Percentiles rank a stretch among this genome's conserved stretches.
Conservation (phyloP, 1,140 invertebrate species). For the Marisa cornuarietis region DNA sequence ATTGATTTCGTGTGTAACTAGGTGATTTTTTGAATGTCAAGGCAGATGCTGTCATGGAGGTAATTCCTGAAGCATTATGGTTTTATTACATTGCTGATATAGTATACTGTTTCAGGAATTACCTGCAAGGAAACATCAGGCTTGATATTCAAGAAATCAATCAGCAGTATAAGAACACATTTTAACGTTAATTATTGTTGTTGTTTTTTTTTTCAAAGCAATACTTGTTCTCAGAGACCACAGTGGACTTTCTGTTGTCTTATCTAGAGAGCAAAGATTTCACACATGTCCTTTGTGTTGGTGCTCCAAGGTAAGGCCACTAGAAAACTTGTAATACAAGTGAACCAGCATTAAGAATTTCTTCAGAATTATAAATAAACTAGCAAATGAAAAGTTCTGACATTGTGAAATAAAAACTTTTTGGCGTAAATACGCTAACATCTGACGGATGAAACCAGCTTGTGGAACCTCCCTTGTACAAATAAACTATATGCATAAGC, state of each 20-base stretch:
- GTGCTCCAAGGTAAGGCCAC: conserved; percentile 73
- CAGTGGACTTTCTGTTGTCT: conserved; percentile 70
- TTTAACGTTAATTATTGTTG: neutral
- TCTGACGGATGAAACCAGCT: too few species aligned
- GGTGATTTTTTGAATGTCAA: too few species aligned
- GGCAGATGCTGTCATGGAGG: too few species aligned
- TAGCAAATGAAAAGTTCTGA: neutral
- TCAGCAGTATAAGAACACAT: too few species aligned
- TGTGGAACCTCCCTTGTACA: too few species aligned
- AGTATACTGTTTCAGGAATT: too few species aligned
- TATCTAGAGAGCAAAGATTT: conserved; percentile 69
- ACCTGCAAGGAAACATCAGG: too few species aligned
- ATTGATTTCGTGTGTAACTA: too few species aligned
- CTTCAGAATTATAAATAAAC: neutral
- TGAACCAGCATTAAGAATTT: neutral
- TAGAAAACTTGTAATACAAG: neutral
- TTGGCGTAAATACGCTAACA: neutral
- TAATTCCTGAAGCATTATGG: too few species aligned
- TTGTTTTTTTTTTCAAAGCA: conserved; percentile 64
- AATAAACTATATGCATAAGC: neutral
- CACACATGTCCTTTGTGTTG: conserved; percentile 79
- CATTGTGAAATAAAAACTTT: neutral
- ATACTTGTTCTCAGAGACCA: conserved; percentile 75
- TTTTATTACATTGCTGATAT: too few species aligned
- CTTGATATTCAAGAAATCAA: too few species aligned